Evolutionary conservation across 2,888 invertebrate genomes (phyloP), one percentile per base, ranked within the genome.

Genomic region (Acrobasis repandana): DNA sequence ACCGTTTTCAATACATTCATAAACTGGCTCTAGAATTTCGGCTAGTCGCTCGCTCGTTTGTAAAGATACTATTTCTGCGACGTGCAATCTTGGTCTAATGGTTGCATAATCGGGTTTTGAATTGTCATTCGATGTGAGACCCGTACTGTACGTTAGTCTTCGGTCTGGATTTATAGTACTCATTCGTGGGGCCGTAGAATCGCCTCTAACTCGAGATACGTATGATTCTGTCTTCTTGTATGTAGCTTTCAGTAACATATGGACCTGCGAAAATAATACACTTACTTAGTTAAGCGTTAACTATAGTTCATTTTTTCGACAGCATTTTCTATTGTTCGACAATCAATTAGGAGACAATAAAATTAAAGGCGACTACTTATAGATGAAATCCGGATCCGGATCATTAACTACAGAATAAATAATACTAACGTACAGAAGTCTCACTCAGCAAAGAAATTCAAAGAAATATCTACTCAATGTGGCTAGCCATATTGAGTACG

Each of bases 51-150:
- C 91, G 60, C 81, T 88, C 1, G 86, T 82, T 75, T 88, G 88
- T 73, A 92, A 86, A 0, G 92, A 90, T 71, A 90, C 86, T 56
- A 90, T 89, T 82, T 91, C 91, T 38, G 92, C 92, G 9, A 88
- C 90, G 62, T 91, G 90, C 58, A 89, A 61, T 62, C 85, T 86
- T 0, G 87, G 84, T 68, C 73, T 73, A 65, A 83, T 78, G 9
- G 74, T 72, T 15, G 76, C 72, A 59, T 83, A 80, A 56, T 80
- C 72, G 34, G 82, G 76, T 65, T 86, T 85, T 1, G 65, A 20
- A 2, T 77, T 75, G 5, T 80, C 79, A 16, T 67, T 72, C 0
- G 83, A 71, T 15, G 82, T 79, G 15, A 92, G 18, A 6, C 71
- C 84, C 0, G 92, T 92, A 63, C 84, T 87, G 68, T 78, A 86